phyloP scores from a whole-genome alignment of 2,888 invertebrate genomes.

The Drosophila bunnanda region DNA sequence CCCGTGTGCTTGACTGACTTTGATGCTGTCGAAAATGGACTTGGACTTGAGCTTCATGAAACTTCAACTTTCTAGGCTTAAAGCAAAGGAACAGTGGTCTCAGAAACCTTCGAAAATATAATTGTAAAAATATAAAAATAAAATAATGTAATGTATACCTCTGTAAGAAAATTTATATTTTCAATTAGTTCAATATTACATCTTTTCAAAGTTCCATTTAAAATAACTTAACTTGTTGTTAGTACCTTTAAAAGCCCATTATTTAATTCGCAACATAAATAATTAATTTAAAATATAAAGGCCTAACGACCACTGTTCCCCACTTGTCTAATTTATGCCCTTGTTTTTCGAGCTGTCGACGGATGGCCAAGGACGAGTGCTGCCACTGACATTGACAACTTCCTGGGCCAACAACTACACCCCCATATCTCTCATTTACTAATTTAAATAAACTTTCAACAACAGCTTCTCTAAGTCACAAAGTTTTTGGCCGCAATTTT shows the following conservation, averaged over 20 bases:
- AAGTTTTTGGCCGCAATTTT: conserved; percentile 49
- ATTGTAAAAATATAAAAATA: neutral
- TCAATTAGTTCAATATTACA: neutral
- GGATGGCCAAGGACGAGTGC: conserved; percentile 23
- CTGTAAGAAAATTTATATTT: neutral
- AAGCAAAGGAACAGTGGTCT: conserved; percentile 12
- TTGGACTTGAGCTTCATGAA: conserved; percentile 40
- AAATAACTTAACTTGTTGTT: neutral
- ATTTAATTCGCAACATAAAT: too few species aligned
- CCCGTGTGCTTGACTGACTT: conserved; percentile 64
- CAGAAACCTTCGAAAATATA: too few species aligned
- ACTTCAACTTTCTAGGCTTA: conserved; percentile 54
- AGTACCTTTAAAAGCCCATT: neutral
- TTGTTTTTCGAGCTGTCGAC: conserved; percentile 57
- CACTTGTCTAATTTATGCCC: conserved; percentile 72
- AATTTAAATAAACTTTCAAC: conserved; percentile 74
- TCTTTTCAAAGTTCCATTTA: neutral
- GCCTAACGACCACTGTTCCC: conserved; percentile 10
- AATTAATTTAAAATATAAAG: neutral
- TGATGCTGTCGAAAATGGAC: conserved; percentile 58
- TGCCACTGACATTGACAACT: conserved; percentile 72
- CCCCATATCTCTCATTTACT: conserved; percentile 70
- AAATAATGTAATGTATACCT: too few species aligned
- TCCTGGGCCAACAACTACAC: conserved; percentile 57
- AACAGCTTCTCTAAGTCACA: conserved; percentile 23